These are phyloP conservation scores for Notodonta ziczac DNA, from an alignment of 2,888 invertebrate species.

Conservation along the genomic window DNA sequence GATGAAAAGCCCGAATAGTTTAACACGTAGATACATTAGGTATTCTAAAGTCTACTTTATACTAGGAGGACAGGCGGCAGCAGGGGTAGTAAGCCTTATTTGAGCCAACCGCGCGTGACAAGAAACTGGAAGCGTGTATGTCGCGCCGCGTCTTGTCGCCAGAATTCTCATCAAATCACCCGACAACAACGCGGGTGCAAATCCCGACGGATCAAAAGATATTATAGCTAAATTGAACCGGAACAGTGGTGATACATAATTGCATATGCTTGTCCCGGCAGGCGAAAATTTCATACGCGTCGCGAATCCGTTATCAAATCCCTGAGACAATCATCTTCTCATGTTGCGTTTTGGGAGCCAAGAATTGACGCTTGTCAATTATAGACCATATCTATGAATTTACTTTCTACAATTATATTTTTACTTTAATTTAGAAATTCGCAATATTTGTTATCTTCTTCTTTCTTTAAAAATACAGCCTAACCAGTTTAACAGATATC, in stretches of 20 bases:
- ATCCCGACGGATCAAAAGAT: slow-evolving; percentile 80
- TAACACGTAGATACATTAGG: slow-evolving; percentile 67
- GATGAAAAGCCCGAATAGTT: slow-evolving; percentile 46
- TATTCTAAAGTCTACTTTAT: slow-evolving; percentile 76
- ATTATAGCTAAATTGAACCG: slow-evolving; percentile 78
- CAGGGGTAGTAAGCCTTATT: slow-evolving; percentile 80
- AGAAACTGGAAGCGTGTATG: slow-evolving; percentile 80
- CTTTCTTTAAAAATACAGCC: too few relatives aligned
- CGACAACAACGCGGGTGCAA: slow-evolving; percentile 78
- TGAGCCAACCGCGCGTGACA: slow-evolving; percentile 80
- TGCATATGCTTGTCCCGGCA: slow-evolving; percentile 47
- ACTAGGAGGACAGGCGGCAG: slow-evolving; percentile 65
- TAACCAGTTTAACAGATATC: too few relatives aligned
- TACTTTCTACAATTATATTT: too few relatives aligned
- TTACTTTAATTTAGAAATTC: too few relatives aligned
- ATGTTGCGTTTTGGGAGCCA: neutral
- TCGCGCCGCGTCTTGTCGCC: slow-evolving; percentile 71
- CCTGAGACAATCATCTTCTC: slow-evolving; percentile 8
- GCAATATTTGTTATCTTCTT: too few relatives aligned
- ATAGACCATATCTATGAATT: too few relatives aligned
- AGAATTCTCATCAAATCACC: slow-evolving; percentile 82
- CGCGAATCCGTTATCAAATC: slow-evolving; percentile 29
- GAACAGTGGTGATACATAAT: slow-evolving; percentile 60
- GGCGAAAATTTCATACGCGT: slow-evolving; percentile 32
- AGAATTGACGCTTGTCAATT: too few relatives aligned